phyloP scores from a whole-genome alignment of 2,113 vertebrate genomes.

The Nestor notabilis region DNA sequence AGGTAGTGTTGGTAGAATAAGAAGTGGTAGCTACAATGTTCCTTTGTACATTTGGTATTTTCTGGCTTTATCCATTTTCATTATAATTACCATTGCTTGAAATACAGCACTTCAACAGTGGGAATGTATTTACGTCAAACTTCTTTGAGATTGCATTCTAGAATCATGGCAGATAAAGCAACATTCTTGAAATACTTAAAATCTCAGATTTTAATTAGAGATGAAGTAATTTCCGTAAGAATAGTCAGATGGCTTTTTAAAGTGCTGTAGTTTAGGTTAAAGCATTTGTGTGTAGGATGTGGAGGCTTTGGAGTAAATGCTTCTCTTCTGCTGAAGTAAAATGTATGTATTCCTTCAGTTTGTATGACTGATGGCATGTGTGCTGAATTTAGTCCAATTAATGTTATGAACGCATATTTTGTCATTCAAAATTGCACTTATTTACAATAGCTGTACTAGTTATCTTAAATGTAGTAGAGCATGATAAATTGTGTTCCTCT shows the following conservation, averaged over 20 bases:
- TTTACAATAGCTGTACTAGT: not conserved
- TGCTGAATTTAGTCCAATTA: not conserved
- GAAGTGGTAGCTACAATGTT: not conserved
- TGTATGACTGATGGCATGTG: not conserved
- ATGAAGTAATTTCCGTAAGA: not conserved
- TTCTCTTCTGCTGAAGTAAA: not conserved
- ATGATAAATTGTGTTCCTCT: not conserved
- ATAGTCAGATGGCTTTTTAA: not conserved
- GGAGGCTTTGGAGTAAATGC: not conserved
- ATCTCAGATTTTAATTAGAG: not conserved
- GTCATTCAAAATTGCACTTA: not conserved
- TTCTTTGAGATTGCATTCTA: not conserved
- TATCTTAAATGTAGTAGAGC: not conserved
- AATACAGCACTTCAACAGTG: not conserved
- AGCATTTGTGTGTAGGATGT: not conserved
- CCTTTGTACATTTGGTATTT: not conserved
- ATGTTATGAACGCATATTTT: not conserved
- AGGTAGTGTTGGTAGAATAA: not conserved
- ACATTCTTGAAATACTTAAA: not conserved
- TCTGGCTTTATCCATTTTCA: not conserved
- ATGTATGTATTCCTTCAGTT: not conserved
- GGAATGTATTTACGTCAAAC: not conserved
- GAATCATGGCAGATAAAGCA: not conserved
- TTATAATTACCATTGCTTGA: not conserved
- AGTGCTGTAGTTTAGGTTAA: not conserved